These are phyloP conservation scores for Sinocyclocheilus maitianheensis DNA, from an alignment of 2,113 vertebrate species.

Conservation along the genomic window DNA sequence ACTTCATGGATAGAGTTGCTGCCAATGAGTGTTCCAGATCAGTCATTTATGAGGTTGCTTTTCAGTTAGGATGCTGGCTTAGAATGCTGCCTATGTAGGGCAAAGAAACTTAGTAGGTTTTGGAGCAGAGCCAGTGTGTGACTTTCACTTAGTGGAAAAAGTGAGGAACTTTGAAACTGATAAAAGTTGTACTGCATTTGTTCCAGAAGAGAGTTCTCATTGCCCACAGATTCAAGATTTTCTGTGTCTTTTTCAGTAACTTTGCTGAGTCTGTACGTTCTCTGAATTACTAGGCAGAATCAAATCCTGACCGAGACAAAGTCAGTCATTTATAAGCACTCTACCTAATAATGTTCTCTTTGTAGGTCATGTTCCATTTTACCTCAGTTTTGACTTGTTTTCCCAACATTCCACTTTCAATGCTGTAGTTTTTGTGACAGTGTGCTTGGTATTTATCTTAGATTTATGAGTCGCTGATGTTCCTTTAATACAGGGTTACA, in stretches of 20 bases:
- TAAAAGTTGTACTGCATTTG: neutral
- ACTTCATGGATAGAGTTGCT: neutral
- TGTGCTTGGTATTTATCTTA: slow-evolving; percentile 8
- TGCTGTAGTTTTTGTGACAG: neutral
- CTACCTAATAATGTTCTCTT: neutral
- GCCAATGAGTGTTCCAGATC: slow-evolving; percentile 1
- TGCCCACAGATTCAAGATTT: slow-evolving; percentile 5
- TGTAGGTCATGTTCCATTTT: neutral
- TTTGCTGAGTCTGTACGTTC: neutral
- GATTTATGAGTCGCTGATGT: neutral
- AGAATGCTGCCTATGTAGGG: slow-evolving; percentile 11
- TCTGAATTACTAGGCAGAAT: neutral
- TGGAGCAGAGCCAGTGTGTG: neutral
- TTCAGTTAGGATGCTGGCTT: slow-evolving; percentile 6
- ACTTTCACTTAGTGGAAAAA: slow-evolving; percentile 6
- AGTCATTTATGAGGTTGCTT: slow-evolving; percentile 9
- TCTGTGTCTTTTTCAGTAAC: neutral
- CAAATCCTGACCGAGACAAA: neutral
- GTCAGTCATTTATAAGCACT: neutral
- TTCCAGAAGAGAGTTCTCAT: neutral
- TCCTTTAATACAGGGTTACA: slow-evolving; percentile 14
- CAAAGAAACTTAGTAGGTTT: neutral
- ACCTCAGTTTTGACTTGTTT: neutral
- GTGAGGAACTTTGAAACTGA: slow-evolving; percentile 6
- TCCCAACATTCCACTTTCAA: neutral